These are phyloP conservation scores for Laspeyria flexula DNA, from an alignment of 2,888 invertebrate species.

Conservation along the genomic window DNA sequence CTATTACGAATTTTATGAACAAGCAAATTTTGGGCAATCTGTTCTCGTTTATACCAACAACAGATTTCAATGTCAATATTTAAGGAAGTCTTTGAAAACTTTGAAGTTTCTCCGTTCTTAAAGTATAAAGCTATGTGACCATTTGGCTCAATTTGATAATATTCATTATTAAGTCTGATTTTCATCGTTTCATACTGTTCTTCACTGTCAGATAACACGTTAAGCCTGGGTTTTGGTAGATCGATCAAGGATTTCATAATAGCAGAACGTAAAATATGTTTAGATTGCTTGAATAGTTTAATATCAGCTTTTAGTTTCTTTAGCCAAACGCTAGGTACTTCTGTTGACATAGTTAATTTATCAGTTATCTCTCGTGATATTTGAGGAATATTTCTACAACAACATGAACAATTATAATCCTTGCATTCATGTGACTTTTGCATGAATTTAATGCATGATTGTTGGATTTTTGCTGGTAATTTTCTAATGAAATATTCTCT, in stretches of 20 bases:
- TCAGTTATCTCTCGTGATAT: too few species aligned
- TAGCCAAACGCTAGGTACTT: too few species aligned
- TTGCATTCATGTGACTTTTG: constrained; percentile 39
- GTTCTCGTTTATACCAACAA: constrained; percentile 52
- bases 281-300: too few species aligned
- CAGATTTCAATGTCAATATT: constrained; percentile 28
- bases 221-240: neutral
- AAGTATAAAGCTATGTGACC: constrained; percentile 16
- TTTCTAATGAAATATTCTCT: constrained; percentile 30
- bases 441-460: constrained; percentile 20
- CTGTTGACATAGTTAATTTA: too few species aligned
- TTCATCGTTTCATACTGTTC: neutral
- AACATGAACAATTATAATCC: constrained; percentile 41
- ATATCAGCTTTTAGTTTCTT: too few species aligned
- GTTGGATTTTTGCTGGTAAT: neutral
- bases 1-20: constrained; percentile 15
- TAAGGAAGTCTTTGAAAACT: neutral
- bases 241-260: neutral
- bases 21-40: constrained; percentile 27
- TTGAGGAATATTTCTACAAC: constrained; percentile 27
- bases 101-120: neutral
- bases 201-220: neutral
- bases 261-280: neutral
- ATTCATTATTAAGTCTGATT: constrained; percentile 19
- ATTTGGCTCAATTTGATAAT: constrained; percentile 35